Conservation (phyloP, 2,888 invertebrate genomes). For the Xanthostigma xanthostigma region DNA sequence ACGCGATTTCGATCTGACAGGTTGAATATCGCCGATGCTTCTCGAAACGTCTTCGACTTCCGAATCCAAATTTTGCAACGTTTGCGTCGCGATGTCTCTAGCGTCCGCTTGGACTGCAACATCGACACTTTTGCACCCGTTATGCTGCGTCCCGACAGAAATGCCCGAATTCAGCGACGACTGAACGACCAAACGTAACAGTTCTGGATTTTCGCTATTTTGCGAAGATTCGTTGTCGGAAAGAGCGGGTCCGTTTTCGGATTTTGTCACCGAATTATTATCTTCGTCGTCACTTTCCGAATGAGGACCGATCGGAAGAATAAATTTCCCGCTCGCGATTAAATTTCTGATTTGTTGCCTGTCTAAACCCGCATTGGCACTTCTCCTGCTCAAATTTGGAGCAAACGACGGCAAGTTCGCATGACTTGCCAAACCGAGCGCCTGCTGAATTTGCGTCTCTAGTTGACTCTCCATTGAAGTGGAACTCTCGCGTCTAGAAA, state of each 20-base stretch:
- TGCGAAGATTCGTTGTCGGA: slow-evolving; percentile 26
- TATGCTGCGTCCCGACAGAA: slow-evolving; percentile 29
- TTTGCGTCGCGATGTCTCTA: slow-evolving; percentile 33
- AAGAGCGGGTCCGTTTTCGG: slow-evolving; percentile 21
- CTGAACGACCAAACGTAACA: slow-evolving; percentile 28
- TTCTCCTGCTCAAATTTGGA: slow-evolving; percentile 36
- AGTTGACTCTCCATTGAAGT: slow-evolving; percentile 72
- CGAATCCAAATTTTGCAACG: slow-evolving; percentile 19
- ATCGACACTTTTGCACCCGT: slow-evolving; percentile 24
- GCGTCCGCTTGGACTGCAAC: slow-evolving; percentile 43
- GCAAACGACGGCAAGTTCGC: slow-evolving; percentile 36
- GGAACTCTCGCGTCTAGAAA: slow-evolving; percentile 42
- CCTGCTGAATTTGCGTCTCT: slow-evolving; percentile 50
- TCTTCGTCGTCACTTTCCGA: slow-evolving; percentile 26
- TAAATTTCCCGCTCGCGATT: slow-evolving; percentile 24
- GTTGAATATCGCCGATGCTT: slow-evolving; percentile 8
- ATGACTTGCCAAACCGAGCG: slow-evolving; percentile 20
- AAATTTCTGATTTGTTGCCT: slow-evolving; percentile 26
- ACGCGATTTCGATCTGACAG: slow-evolving; percentile 14
- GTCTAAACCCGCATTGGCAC: slow-evolving; percentile 34
- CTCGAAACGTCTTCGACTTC: slow-evolving; percentile 9
- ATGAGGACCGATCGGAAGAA: slow-evolving; percentile 20
- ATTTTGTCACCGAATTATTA: slow-evolving; percentile 28
- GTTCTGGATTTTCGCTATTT: slow-evolving; percentile 28
- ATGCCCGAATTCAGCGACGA: slow-evolving; percentile 31